These are phyloP conservation scores for Eristalis tenax DNA, from an alignment of 2,888 invertebrate species.

Conservation along the genomic window DNA sequence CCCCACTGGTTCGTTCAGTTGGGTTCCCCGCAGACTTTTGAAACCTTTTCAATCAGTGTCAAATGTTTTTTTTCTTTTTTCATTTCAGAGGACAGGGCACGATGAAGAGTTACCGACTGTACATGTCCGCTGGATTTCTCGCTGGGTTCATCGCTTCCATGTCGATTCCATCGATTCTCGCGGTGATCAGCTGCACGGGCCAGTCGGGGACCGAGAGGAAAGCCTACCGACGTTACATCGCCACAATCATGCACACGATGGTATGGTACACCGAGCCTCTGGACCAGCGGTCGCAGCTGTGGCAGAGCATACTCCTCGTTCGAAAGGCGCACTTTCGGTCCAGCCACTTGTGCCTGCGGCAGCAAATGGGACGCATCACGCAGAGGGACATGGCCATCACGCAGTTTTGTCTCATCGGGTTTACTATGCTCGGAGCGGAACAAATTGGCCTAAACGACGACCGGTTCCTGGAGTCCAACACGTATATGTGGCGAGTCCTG, in stretches of 20 bases:
- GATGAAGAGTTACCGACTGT: constrained; percentile 86
- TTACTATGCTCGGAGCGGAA: constrained; percentile 84
- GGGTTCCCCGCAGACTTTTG: no score
- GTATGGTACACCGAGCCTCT: constrained; percentile 85
- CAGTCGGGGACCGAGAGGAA: constrained; percentile 85
- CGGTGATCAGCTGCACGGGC: constrained; percentile 87
- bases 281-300: constrained; percentile 83
- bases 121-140: constrained; percentile 87
- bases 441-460: constrained; percentile 85
- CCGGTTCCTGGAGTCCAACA: constrained; percentile 87
- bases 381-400: constrained; percentile 93
- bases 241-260: constrained; percentile 88
- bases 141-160: constrained; percentile 89
- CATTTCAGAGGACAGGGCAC: constrained; percentile 87
- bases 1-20: no score
- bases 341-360: constrained; percentile 82
- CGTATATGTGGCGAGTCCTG: constrained; percentile 92
- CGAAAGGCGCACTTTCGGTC: constrained; percentile 86
- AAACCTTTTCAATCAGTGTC: no score
- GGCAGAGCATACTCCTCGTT: constrained; percentile 86
- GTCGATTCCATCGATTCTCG: constrained; percentile 87
- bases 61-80: neutral
- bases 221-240: constrained; percentile 89
- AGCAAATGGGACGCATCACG: constrained; percentile 84
- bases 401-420: constrained; percentile 93